A percentile compares a stretch with the other conserved stretches of the same genome.
Evolutionary conservation across 2,888 invertebrate species (phyloP).

Genomic region (Orthonevra nobilis): DNA sequence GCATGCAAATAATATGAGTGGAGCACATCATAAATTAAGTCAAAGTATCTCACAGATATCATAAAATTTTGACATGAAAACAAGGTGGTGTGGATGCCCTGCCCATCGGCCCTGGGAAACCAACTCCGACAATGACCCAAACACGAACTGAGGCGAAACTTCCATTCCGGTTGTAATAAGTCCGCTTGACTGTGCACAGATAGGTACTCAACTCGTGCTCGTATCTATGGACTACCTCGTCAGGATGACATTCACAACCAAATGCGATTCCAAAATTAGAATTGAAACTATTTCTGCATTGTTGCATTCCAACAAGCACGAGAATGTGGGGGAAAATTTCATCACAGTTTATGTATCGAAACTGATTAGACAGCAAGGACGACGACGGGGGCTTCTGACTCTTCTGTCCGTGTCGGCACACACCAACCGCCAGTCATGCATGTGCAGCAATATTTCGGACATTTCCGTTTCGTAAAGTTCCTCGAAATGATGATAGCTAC

Average conservation of each 20-base stretch:
- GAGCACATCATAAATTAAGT: constrained; percentile 55
- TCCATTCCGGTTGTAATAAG: constrained; percentile 58
- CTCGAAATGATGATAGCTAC: constrained; percentile 37
- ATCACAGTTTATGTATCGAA: constrained; percentile 70
- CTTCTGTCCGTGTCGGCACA: constrained; percentile 13
- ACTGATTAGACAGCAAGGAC: constrained; percentile 57
- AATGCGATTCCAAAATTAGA: constrained; percentile 55
- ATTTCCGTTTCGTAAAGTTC: constrained; percentile 52
- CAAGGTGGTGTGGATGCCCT: constrained; percentile 53
- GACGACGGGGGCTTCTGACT: constrained; percentile 42
- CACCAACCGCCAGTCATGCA: constrained; percentile 47
- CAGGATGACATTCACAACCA: constrained; percentile 17
- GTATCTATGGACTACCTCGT: not conserved
- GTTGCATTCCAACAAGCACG: constrained; percentile 33
- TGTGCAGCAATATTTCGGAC: constrained; percentile 65
- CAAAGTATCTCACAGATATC: constrained; percentile 48
- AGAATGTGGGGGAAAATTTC: constrained; percentile 56
- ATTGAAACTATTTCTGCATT: constrained; percentile 64
- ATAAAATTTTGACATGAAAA: constrained; percentile 66
- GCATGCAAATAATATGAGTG: constrained; percentile 33
- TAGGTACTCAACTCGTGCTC: not conserved
- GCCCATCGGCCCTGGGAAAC: not conserved
- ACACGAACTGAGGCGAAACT: constrained; percentile 51
- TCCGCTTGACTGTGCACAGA: constrained; percentile 49
- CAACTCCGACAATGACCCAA: constrained; percentile 55